These are phyloP conservation scores for Drosophila rhopaloa DNA, from an alignment of 1,140 invertebrate genomes.

Conservation along the genomic window DNA sequence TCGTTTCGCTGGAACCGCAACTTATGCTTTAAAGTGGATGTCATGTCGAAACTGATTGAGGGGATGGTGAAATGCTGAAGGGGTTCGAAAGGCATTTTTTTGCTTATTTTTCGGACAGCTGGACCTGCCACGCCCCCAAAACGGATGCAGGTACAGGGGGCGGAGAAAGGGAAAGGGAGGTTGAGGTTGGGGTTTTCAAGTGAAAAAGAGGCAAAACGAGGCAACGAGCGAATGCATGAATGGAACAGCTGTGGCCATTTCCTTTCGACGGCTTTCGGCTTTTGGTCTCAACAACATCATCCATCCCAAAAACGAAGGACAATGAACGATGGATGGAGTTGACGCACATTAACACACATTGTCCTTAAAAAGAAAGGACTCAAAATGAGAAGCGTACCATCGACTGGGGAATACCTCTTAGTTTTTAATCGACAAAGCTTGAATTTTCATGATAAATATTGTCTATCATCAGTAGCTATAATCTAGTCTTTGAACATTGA, in stretches of 20 bases:
- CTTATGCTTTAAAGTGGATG: constrained; percentile 79
- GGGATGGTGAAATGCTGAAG: constrained; percentile 3
- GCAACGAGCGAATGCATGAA: constrained; percentile 60
- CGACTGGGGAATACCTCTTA: constrained; percentile 6
- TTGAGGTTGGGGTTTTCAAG: not conserved
- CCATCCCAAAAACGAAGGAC: not conserved
- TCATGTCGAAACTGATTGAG: constrained; percentile 21
- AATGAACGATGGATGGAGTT: constrained; percentile 32
- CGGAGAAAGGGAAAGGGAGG: not conserved
- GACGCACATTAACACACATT: constrained; percentile 82
- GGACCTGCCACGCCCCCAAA: constrained; percentile 46
- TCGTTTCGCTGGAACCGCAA: constrained; percentile 62
- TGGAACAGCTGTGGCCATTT: constrained; percentile 80
- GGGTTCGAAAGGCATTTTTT: constrained; percentile 9
- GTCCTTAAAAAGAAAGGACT: constrained; percentile 41
- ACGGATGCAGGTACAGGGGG: constrained; percentile 6
- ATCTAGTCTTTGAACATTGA: not conserved
- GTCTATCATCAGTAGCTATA: not conserved
- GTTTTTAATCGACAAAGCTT: not conserved
- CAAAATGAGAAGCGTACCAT: not conserved
- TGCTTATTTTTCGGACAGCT: constrained; percentile 31
- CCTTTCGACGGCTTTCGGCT: constrained; percentile 59
- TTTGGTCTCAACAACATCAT: constrained; percentile 31
- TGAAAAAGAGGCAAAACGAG: constrained; percentile 38
- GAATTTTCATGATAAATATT: not conserved